Conservation (phyloP, 2,888 invertebrate genomes). For the Diplolepis rosae region DNA sequence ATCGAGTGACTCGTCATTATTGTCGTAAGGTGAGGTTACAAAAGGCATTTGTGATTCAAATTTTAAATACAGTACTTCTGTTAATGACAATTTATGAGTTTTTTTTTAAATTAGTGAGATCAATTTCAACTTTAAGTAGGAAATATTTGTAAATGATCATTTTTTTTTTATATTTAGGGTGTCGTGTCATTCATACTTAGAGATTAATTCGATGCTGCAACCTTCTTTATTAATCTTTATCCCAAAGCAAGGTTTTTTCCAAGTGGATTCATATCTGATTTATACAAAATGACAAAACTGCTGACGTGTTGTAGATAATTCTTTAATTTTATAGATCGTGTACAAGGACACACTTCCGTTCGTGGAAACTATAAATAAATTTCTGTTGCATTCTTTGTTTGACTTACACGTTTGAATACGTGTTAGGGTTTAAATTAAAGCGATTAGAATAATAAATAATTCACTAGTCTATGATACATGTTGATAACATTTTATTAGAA, state of each 20-base stretch:
- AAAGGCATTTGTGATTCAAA: not conserved
- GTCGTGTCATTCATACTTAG: too few species aligned
- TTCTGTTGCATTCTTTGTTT: not conserved
- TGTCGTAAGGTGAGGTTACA: conserved; percentile 39
- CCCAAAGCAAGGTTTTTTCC: not conserved
- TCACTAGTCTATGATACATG: too few species aligned
- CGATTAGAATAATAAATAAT: too few species aligned
- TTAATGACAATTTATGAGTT: not conserved
- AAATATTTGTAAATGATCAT: not conserved
- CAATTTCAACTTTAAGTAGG: not conserved
- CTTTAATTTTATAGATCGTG: not conserved
- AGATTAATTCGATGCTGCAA: too few species aligned
- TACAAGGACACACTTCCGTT: not conserved
- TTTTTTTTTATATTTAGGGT: not conserved
- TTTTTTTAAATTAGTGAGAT: not conserved
- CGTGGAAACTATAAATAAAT: not conserved
- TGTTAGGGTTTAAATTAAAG: too few species aligned
- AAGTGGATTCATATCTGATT: not conserved
- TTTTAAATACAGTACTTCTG: not conserved
- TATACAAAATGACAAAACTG: not conserved
- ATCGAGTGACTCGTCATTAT: conserved; percentile 13
- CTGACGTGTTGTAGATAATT: not conserved
- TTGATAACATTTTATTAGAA: too few species aligned
- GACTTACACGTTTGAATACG: not conserved
- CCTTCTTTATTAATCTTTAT: not conserved